phyloP scores from a whole-genome alignment of 2,797 vertebrate genomes.

The Neomorphus geoffroyi region DNA sequence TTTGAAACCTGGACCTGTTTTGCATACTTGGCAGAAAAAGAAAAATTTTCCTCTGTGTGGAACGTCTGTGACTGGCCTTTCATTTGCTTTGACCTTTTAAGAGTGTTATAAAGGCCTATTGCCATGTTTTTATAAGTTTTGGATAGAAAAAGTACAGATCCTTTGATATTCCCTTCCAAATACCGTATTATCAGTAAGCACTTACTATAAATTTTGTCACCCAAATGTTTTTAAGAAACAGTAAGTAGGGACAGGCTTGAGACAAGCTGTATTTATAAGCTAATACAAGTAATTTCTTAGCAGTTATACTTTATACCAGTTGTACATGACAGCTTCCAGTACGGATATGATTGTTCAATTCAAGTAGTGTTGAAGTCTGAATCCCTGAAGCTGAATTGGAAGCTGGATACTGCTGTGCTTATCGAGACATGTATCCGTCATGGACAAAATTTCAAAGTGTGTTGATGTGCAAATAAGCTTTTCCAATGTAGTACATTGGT shows the following conservation, averaged over 20 bases:
- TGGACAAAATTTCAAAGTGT: neutral
- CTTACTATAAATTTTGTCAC: neutral
- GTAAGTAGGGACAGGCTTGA: neutral
- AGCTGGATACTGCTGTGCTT: neutral
- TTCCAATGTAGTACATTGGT: neutral
- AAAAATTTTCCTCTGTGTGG: neutral
- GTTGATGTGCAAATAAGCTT: neutral
- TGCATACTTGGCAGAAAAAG: neutral
- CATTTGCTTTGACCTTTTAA: neutral
- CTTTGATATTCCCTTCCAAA: neutral
- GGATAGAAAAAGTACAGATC: neutral
- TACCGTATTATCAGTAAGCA: neutral
- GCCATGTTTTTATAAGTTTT: neutral
- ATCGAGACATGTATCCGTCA: neutral
- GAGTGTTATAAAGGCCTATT: neutral
- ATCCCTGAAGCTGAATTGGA: neutral
- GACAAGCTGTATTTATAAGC: neutral
- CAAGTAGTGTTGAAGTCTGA: neutral
- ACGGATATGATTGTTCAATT: neutral
- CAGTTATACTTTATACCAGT: neutral
- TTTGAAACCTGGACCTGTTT: neutral
- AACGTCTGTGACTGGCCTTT: neutral
- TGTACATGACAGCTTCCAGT: neutral
- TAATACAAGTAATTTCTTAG: neutral
- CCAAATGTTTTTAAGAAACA: neutral